Evolutionary conservation across 2,888 invertebrate genomes (phyloP).

Genomic region (Pristionchus exspectatus): DNA sequence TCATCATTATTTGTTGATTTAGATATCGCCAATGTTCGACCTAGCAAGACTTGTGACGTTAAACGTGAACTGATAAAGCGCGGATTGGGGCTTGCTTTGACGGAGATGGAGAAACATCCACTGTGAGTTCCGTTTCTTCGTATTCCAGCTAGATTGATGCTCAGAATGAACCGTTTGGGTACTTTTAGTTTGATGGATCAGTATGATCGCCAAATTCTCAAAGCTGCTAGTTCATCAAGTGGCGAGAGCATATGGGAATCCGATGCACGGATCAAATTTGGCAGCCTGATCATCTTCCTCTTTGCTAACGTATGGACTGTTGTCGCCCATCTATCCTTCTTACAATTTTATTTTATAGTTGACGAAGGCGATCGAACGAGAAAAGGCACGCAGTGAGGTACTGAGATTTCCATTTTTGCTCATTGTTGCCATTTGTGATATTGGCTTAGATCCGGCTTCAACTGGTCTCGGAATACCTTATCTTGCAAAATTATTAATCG

Average conservation of each 20-base stretch:
- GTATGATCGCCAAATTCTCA: not conserved
- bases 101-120: slow-evolving; percentile 8
- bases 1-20: not conserved
- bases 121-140: not conserved
- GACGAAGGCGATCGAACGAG: slow-evolving; percentile 19
- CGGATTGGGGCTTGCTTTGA: not conserved
- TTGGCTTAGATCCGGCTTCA: not conserved
- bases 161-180: not conserved
- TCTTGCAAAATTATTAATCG: not conserved
- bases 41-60: not conserved
- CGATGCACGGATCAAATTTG: not conserved
- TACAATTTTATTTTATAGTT: not conserved
- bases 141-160: not conserved
- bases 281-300: not conserved
- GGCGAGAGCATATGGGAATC: not conserved
- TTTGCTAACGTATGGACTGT: not conserved
- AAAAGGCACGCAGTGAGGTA: not conserved
- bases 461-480: not conserved
- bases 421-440: too few species aligned
- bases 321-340: not conserved
- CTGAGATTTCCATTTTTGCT: too few species aligned
- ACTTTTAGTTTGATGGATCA: not conserved
- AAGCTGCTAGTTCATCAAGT: not conserved
- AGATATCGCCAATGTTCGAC: not conserved
- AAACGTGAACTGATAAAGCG: not conserved